These are phyloP conservation scores for Gymnocypris eckloni DNA, from an alignment of 2,797 vertebrate species.

Conservation along the genomic window DNA sequence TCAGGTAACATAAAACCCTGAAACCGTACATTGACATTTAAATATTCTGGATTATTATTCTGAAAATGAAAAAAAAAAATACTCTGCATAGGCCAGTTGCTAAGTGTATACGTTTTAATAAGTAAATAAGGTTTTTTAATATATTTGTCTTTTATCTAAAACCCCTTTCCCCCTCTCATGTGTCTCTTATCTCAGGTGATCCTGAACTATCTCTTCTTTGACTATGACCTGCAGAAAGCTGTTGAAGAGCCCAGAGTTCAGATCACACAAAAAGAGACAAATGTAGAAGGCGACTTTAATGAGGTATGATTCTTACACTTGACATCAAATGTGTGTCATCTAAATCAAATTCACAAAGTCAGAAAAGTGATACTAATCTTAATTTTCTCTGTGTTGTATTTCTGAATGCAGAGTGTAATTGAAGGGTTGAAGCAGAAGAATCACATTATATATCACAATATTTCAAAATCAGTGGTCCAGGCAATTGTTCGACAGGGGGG, in stretches of 20 bases:
- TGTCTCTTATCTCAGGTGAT: background rate
- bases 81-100: background rate
- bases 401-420: background rate
- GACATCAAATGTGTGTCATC: background rate
- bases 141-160: background rate
- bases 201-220: conserved; percentile 13
- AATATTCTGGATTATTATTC: background rate
- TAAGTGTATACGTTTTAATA: background rate
- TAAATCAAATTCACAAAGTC: background rate
- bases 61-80: background rate
- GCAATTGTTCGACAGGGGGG: background rate
- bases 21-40: background rate
- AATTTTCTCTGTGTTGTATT: background rate
- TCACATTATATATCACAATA: accelerated
- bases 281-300: background rate
- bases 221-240: background rate
- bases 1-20: conserved; percentile 76
- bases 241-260: background rate
- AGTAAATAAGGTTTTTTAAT: background rate
- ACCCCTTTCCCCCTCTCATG: background rate
- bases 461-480: background rate
- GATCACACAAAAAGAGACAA: background rate
- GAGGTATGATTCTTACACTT: background rate
- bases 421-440: background rate
- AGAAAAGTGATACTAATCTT: background rate